Evolutionary conservation across 2,888 invertebrate species (phyloP).

Genomic region (Linyphia triangularis): DNA sequence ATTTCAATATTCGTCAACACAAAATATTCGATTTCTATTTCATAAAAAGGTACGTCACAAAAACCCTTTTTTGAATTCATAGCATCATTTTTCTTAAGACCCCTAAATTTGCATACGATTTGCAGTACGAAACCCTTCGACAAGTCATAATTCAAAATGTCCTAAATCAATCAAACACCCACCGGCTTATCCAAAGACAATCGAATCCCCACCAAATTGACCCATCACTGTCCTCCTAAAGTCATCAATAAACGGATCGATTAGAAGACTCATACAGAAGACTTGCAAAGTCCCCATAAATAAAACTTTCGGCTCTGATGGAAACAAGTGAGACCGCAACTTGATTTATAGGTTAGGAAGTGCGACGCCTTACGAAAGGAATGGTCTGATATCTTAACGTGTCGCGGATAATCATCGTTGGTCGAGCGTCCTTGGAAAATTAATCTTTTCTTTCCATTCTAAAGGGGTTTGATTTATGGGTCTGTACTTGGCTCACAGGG

Average conservation of each 20-base stretch:
- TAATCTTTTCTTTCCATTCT: slow-evolving; percentile 52
- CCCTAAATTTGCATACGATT: background rate
- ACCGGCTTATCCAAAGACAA: slow-evolving; percentile 11
- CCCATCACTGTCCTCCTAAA: slow-evolving; percentile 15
- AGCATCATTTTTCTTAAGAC: too few relatives aligned
- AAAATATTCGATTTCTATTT: background rate
- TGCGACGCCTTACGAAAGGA: background rate
- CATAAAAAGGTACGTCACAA: too few relatives aligned
- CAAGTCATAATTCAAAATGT: background rate
- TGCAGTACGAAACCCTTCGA: background rate
- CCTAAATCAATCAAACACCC: background rate
- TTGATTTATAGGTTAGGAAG: slow-evolving; percentile 34
- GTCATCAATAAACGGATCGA: slow-evolving; percentile 34
- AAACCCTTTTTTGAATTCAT: too few relatives aligned
- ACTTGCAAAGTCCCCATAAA: slow-evolving; percentile 25
- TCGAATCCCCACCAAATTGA: slow-evolving; percentile 9
- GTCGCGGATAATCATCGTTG: slow-evolving; percentile 41
- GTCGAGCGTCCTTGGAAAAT: slow-evolving; percentile 12
- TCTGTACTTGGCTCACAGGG: background rate
- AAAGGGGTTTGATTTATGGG: slow-evolving; percentile 24
- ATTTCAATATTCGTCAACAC: background rate
- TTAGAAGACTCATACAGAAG: slow-evolving; percentile 3
- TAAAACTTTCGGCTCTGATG: slow-evolving; percentile 26
- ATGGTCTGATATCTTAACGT: slow-evolving; percentile 43
- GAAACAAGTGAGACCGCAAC: slow-evolving; percentile 11